Evolutionary conservation across 2,113 vertebrate species (phyloP).

Genomic region (Piaya cayana): DNA sequence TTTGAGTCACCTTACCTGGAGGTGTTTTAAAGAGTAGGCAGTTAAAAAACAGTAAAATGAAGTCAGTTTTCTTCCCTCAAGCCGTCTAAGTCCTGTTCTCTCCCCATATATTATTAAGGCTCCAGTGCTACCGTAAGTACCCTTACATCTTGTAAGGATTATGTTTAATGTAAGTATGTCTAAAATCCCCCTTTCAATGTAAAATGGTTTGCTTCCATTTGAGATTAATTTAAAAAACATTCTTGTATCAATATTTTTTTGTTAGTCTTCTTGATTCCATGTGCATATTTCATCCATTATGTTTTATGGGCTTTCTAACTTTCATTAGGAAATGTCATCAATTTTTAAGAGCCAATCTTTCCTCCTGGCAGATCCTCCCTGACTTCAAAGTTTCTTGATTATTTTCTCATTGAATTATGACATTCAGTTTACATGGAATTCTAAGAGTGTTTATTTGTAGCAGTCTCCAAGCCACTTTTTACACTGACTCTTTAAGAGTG

Average conservation of each 20-base stretch:
- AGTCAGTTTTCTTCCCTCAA: neutral
- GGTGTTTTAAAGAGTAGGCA: too few relatives aligned
- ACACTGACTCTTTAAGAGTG: neutral
- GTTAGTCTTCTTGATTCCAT: neutral
- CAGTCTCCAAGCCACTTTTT: neutral
- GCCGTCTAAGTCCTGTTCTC: neutral
- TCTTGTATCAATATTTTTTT: neutral
- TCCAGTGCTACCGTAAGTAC: neutral
- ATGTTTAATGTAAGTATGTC: neutral
- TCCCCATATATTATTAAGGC: neutral
- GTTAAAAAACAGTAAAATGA: neutral
- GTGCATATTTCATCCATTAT: neutral
- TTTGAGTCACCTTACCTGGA: too few relatives aligned
- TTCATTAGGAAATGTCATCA: neutral
- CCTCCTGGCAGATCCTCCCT: neutral
- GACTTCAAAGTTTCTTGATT: neutral
- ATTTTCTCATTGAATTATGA: neutral
- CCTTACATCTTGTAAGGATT: neutral
- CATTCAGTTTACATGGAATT: neutral
- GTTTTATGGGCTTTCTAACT: neutral
- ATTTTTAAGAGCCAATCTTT: neutral
- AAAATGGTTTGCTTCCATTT: neutral
- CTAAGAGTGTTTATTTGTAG: neutral
- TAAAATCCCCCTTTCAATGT: neutral
- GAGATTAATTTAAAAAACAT: neutral